Evolutionary conservation across 2,888 invertebrate genomes (phyloP).

Genomic region (Ommatoiulus sabulosus): DNA sequence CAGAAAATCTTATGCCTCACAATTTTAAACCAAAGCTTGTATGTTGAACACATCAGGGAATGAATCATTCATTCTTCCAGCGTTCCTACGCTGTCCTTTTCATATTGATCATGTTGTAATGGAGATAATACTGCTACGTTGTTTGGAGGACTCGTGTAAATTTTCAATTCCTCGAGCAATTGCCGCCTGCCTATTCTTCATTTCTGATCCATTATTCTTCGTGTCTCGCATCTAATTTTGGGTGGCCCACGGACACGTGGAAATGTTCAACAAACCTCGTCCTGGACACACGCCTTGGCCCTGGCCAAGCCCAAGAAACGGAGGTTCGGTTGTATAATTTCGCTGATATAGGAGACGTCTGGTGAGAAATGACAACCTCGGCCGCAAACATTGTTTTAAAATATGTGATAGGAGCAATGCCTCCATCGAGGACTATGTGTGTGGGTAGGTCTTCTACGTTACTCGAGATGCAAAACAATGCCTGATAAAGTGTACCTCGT

Average conservation of each 20-base stretch:
- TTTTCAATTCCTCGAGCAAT: too few species aligned
- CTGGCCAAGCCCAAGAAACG: background rate
- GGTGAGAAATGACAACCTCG: background rate
- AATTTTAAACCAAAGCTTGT: too few species aligned
- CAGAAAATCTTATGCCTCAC: too few species aligned
- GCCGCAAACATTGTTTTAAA: background rate
- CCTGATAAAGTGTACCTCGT: conserved; percentile 2
- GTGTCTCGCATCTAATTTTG: background rate
- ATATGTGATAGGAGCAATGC: background rate
- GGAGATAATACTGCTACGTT: too few species aligned
- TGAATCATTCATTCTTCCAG: too few species aligned
- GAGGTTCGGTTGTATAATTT: background rate
- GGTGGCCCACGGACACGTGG: background rate
- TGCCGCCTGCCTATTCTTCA: too few species aligned
- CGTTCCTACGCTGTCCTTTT: too few species aligned
- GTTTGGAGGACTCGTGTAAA: too few species aligned
- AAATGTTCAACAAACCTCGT: background rate
- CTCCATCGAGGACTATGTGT: background rate
- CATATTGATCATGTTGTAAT: too few species aligned
- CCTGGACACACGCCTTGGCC: background rate
- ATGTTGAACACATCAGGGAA: too few species aligned
- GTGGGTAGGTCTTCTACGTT: conserved; percentile 15
- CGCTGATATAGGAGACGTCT: background rate
- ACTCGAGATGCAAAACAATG: conserved; percentile 8
- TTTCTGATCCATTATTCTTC: background rate